A percentile compares a stretch with the other conserved stretches of the same genome.
phyloP scores from a whole-genome alignment of 2,797 vertebrate species.

The Eulemur rubriventer region DNA sequence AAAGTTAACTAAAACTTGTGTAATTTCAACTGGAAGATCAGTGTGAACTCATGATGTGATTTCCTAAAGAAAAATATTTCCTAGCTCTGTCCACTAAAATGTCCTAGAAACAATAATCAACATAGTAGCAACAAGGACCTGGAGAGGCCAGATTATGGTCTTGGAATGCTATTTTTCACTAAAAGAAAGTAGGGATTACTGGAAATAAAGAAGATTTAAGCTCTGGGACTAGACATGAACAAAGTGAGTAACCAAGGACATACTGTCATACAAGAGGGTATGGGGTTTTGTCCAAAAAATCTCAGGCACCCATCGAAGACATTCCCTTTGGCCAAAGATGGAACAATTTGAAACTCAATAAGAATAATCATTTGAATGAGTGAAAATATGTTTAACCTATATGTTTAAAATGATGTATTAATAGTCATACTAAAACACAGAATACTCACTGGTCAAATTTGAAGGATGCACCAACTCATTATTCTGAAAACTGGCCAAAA shows the following conservation, averaged over 20 bases:
- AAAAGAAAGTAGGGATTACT: not conserved
- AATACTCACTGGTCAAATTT: not conserved
- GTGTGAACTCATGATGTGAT: not conserved
- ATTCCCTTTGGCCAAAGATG: not conserved
- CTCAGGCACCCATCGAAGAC: not conserved
- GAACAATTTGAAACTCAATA: not conserved
- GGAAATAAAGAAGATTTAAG: not conserved
- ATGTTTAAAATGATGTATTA: not conserved
- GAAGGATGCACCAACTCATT: not conserved
- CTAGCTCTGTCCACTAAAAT: not conserved
- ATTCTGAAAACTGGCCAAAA: not conserved
- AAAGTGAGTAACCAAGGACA: not conserved
- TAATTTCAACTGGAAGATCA: not conserved
- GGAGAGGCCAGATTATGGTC: not conserved
- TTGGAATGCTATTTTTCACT: not conserved
- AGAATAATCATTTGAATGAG: not conserved
- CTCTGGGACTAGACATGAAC: not conserved
- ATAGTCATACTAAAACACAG: not conserved
- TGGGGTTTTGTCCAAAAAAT: not conserved
- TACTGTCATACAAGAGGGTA: not conserved
- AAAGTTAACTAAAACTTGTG: not conserved
- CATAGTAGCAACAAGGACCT: not conserved
- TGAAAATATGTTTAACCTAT: not conserved
- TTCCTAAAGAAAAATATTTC: not conserved
- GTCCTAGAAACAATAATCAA: not conserved